These are phyloP conservation scores for Agonopterix heracliana DNA, from an alignment of 2,888 invertebrate species.

Conservation along the genomic window DNA sequence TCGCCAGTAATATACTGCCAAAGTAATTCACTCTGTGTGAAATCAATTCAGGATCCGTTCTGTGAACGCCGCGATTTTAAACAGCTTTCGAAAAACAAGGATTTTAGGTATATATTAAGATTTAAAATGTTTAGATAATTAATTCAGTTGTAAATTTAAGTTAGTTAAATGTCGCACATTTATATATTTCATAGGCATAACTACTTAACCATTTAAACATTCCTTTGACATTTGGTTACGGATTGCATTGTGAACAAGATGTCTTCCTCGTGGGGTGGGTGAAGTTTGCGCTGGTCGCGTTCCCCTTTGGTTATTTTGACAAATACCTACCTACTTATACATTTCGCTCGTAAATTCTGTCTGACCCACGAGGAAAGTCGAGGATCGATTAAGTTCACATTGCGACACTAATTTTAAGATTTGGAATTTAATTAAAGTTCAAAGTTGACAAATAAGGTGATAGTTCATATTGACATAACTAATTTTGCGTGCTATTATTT, in stretches of 20 bases:
- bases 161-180: conserved; percentile 71
- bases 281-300: conserved; percentile 6
- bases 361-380: conserved; percentile 12
- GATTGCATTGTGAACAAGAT: conserved; percentile 45
- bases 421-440: conserved; percentile 68
- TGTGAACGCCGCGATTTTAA: conserved; percentile 69
- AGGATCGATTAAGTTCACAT: conserved; percentile 31
- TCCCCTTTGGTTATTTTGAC: neutral
- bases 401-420: conserved; percentile 65
- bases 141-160: conserved; percentile 75
- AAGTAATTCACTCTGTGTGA: conserved; percentile 69
- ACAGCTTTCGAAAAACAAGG: conserved; percentile 68
- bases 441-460: conserved; percentile 71
- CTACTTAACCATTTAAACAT: conserved; percentile 75
- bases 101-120: conserved; percentile 65
- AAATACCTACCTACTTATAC: conserved; percentile 9
- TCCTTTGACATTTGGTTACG: conserved; percentile 71
- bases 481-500: conserved; percentile 62
- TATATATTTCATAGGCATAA: conserved; percentile 72
- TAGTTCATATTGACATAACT: conserved; percentile 64
- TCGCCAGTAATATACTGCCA: conserved; percentile 71
- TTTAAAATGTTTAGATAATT: conserved; percentile 65
- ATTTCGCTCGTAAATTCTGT: conserved; percentile 20
- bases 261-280: conserved; percentile 14
- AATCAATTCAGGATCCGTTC: conserved; percentile 70